These are phyloP conservation scores for Chaetodon auriga DNA, from an alignment of 2,113 vertebrate species.

Conservation along the genomic window DNA sequence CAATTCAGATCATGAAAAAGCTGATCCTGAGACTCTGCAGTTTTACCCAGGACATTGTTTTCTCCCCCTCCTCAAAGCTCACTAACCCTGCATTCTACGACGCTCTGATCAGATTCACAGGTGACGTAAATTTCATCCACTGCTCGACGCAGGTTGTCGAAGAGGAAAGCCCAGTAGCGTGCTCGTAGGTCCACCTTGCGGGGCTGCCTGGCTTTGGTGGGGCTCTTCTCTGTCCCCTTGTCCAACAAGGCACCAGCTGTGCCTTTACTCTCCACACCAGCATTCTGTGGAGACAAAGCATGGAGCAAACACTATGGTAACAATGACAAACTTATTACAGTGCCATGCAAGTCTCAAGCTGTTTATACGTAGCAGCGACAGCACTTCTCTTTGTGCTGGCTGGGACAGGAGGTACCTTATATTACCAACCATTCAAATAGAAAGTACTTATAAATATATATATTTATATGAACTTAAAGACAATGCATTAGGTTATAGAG, in stretches of 20 bases:
- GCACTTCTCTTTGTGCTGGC: not conserved
- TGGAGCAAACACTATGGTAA: constrained; percentile 29
- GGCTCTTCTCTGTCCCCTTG: constrained; percentile 95
- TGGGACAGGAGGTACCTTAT: not conserved
- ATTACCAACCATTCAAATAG: not conserved
- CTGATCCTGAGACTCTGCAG: not conserved
- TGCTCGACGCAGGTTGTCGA: constrained; percentile 95
- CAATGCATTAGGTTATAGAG: not conserved
- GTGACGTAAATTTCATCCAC: constrained; percentile 99
- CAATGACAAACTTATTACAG: constrained; percentile 17
- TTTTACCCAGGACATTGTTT: not conserved
- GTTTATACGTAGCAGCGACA: not conserved
- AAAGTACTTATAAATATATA: not conserved
- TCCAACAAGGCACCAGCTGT: constrained; percentile 84
- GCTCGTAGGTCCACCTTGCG: constrained; percentile 96
- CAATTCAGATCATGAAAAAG: not conserved
- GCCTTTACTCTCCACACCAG: constrained; percentile 87
- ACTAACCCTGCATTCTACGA: constrained; percentile 95
- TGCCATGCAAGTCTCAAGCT: not conserved
- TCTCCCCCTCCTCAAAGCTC: not conserved
- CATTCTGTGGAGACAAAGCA: constrained; percentile 79
- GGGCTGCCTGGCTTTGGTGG: constrained; percentile 92
- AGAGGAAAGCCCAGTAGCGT: constrained; percentile 98
- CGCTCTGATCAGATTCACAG: constrained; percentile 98
- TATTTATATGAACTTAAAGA: not conserved